Conservation (phyloP, 2,888 invertebrate species). For the Agriotes lineatus region DNA sequence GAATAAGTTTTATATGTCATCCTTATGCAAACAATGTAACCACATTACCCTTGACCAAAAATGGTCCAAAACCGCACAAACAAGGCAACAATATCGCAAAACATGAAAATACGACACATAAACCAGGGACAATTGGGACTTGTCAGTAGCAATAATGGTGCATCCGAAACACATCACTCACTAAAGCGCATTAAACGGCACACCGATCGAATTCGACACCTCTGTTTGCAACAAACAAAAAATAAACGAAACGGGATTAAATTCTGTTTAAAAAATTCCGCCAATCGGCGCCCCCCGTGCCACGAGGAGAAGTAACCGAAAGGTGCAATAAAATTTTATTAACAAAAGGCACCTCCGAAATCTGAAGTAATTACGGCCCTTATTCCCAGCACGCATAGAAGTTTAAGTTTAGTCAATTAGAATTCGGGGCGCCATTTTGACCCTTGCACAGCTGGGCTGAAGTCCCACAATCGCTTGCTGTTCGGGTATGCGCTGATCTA, state of each 20-base stretch:
- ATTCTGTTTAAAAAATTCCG: conserved; percentile 51
- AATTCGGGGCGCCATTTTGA: not conserved
- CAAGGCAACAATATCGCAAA: too few species aligned
- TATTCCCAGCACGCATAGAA: not conserved
- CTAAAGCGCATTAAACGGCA: too few species aligned
- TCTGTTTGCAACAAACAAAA: conserved; percentile 60
- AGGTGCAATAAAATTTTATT: conserved; percentile 46
- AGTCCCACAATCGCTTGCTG: conserved; percentile 11
- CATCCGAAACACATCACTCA: too few species aligned
- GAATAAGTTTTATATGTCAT: too few species aligned
- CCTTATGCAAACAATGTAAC: too few species aligned
- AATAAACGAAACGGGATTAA: conserved; percentile 52
- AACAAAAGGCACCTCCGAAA: conserved; percentile 13
- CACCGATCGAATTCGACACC: conserved; percentile 57
- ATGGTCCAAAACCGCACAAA: too few species aligned
- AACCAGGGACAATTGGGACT: too few species aligned
- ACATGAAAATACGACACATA: too few species aligned
- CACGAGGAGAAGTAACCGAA: conserved; percentile 44
- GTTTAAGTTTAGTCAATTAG: too few species aligned
- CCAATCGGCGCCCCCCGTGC: conserved; percentile 47
- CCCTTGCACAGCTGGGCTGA: conserved; percentile 6
- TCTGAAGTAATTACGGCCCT: not conserved
- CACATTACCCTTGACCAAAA: too few species aligned
- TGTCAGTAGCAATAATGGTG: too few species aligned
- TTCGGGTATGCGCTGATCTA: not conserved